Evolutionary conservation across 2,797 vertebrate species (phyloP).

Genomic region (Tauraco hartlaubi): DNA sequence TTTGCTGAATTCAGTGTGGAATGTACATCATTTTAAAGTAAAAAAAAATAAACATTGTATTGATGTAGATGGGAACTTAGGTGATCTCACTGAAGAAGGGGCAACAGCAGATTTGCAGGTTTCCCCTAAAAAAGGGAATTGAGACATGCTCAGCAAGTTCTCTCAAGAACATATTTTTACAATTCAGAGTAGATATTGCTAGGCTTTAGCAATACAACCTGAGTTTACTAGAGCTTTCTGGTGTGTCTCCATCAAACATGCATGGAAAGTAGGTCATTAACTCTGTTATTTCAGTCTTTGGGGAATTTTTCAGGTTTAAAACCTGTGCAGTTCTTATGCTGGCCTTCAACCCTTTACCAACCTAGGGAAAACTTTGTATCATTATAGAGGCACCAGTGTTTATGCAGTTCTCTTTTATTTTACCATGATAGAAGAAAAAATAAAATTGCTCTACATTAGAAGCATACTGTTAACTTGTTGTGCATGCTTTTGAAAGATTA

Average conservation of each 20-base stretch:
- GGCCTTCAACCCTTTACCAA: background rate
- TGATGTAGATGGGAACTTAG: background rate
- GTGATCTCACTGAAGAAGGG: background rate
- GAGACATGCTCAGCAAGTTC: background rate
- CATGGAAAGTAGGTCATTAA: background rate
- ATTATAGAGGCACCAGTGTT: background rate
- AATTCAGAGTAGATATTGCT: background rate
- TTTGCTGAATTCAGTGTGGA: background rate
- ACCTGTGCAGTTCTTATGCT: background rate
- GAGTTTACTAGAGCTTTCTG: background rate
- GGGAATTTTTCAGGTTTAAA: background rate
- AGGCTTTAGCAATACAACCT: background rate
- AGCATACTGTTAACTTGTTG: background rate
- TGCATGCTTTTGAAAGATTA: background rate
- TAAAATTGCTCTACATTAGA: background rate
- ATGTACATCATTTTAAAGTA: background rate
- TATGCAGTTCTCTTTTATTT: background rate
- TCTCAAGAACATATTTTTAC: background rate
- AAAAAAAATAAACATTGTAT: background rate
- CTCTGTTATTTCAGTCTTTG: background rate
- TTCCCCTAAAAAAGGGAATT: rapidly evolving
- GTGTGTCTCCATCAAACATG: background rate
- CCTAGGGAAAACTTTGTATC: background rate
- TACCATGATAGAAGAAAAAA: background rate
- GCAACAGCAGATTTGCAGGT: background rate